Evolutionary conservation across 2,888 invertebrate species (phyloP).

Genomic region (Orchesella flavescens): DNA sequence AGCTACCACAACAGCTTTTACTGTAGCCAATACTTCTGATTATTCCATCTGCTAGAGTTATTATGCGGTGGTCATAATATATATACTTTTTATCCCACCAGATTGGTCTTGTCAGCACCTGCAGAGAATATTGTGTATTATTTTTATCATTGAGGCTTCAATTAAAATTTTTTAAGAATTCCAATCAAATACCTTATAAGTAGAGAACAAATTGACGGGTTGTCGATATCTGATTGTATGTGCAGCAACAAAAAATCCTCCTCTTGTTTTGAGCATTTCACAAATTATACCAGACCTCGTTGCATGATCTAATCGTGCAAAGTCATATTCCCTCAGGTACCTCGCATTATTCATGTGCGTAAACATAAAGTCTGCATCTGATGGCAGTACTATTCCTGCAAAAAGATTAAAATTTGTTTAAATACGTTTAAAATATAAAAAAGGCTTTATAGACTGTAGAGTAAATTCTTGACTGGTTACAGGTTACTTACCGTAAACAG

Average conservation of each 20-base stretch:
- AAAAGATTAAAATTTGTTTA: constrained; percentile 45
- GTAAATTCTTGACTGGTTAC: no score
- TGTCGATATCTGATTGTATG: constrained; percentile 80
- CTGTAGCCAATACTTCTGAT: constrained; percentile 85
- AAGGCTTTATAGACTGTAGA: no score
- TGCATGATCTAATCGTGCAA: constrained; percentile 89
- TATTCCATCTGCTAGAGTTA: constrained; percentile 85
- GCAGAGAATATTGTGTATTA: not conserved
- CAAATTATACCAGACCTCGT: constrained; percentile 76
- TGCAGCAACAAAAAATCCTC: constrained; percentile 67
- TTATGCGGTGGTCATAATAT: constrained; percentile 88
- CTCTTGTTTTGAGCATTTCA: constrained; percentile 60
- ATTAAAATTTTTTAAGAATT: not conserved
- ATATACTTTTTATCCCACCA: constrained; percentile 91
- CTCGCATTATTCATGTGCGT: constrained; percentile 95
- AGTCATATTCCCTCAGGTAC: constrained; percentile 90
- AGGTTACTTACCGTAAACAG: constrained; percentile 82
- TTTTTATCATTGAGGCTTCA: no score
- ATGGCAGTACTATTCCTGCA: constrained; percentile 81
- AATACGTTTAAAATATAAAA: no score
- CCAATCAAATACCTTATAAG: constrained; percentile 77
- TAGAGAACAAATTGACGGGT: constrained; percentile 84
- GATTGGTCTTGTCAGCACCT: constrained; percentile 75
- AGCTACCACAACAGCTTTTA: constrained; percentile 79
- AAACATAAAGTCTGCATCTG: constrained; percentile 86